Evolutionary conservation across 2,113 vertebrate species (phyloP), one percentile per base, ranked within the genome.

Genomic region (Camelus bactrianus): DNA sequence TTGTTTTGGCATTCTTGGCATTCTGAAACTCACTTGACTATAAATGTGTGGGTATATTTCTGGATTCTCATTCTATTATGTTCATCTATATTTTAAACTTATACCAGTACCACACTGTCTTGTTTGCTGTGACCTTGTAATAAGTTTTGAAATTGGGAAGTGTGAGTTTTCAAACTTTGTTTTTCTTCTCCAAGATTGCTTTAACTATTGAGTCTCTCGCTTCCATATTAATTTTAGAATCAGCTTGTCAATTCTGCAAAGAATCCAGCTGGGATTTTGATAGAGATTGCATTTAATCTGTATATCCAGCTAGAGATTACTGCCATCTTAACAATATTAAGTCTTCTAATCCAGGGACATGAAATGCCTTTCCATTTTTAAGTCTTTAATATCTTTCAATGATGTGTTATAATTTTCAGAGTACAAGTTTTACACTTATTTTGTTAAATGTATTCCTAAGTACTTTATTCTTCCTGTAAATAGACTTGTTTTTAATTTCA

Each of bases 401-500:
- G 60, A 11, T 73, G 12, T 75, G 81, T 88, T 62, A 2, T 76
- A 38, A 58, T 82, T 81, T 97, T 70, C 19, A 46, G 32, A 82
- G 17, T 80, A 28, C 19, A 62, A 60, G 3, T 94, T 88, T 89
- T 79, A 3, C 0, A 62, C 1, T 80, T 91, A 11, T 70, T 76
- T 70, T 80, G 46, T 62, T 73, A 67, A 19, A 52, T 93, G 88
- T 95, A 75, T 82, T 82, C 13, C 56, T 75, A 72, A 50, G 14
- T 48, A 64, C 64, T 69, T 86, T 80, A 42, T 72, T 67, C 32
- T 89, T 93, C 82, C 73, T 93, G 4, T 91, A 79, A 79, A 38
- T 80, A 64, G 4, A 64, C 46, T 95, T 92, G 32, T 77, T 90
- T 76, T 54, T 75, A 80, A 54, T 93, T 86, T 95, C 30, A 73